A percentile compares a stretch with the other conserved stretches of the same genome.
Evolutionary conservation across 37 sponge, comb jelly and placozoan species (phyloP).

Genomic region (Mnemiopsis leidyi): DNA sequence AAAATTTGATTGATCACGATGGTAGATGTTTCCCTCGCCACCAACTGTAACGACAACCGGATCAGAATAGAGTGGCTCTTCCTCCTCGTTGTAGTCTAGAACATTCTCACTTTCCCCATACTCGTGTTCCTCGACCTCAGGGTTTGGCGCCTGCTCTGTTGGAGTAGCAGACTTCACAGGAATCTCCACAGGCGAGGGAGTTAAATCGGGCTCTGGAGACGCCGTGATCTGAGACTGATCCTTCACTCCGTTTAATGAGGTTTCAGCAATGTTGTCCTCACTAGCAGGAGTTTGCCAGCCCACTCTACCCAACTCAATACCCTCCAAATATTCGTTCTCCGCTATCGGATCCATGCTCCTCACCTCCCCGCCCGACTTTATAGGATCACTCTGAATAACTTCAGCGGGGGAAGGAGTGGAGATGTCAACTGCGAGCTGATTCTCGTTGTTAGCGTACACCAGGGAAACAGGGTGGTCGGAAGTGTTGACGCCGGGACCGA

Average conservation of each 20-base stretch:
- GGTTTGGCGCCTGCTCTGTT: not conserved
- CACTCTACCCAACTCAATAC: not conserved
- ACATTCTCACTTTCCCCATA: not conserved
- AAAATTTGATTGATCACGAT: not conserved
- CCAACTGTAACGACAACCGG: not conserved
- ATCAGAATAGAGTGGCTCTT: not conserved
- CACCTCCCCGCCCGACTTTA: not conserved
- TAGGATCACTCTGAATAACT: not conserved
- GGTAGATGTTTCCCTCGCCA: not conserved
- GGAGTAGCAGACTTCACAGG: not conserved
- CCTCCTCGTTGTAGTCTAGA: not conserved
- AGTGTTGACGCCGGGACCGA: not conserved
- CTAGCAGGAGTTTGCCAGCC: not conserved
- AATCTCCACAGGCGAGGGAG: not conserved
- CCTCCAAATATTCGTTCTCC: not conserved
- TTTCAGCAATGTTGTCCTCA: not conserved
- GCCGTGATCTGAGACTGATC: not conserved
- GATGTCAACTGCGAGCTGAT: not conserved
- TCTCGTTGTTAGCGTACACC: not conserved
- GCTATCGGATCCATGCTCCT: not conserved
- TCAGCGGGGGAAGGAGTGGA: not conserved
- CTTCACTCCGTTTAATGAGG: not conserved
- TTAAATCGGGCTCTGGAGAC: too few relatives aligned
- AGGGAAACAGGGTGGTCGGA: not conserved
- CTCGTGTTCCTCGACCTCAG: not conserved